Conservation (phyloP, 2,797 vertebrate species). For the Lycodopsis pacificus region DNA sequence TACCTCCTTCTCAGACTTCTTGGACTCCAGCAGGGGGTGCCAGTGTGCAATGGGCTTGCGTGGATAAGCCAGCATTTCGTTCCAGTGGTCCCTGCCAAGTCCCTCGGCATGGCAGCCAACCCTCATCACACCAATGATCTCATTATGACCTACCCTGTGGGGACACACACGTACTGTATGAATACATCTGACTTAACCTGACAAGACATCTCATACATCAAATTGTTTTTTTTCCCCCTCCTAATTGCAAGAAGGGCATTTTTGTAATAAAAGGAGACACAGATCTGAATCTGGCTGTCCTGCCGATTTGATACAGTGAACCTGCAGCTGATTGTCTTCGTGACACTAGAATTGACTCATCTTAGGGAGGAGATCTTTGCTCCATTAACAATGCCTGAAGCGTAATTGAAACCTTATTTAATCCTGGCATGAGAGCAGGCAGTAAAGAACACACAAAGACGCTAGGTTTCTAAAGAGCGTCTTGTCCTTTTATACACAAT, state of each 20-base stretch:
- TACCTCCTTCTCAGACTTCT: conserved; percentile 98
- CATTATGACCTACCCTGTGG: conserved; percentile 96
- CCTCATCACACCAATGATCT: conserved; percentile 96
- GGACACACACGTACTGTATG: conserved; percentile 15
- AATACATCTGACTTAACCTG: conserved; percentile 51
- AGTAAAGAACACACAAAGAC: conserved; percentile 7
- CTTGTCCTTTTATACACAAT: conserved; percentile 18
- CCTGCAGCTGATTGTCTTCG: conserved; percentile 16
- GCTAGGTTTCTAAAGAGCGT: not conserved
- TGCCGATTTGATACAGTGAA: not conserved
- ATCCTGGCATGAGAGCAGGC: not conserved
- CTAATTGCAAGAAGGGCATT: conserved; percentile 36
- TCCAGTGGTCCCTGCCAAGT: conserved; percentile 98
- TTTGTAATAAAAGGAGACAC: conserved; percentile 50
- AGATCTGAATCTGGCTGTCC: conserved; percentile 28
- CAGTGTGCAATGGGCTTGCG: conserved; percentile 99
- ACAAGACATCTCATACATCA: conserved; percentile 43
- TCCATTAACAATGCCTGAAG: conserved; percentile 36
- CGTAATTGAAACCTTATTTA: conserved; percentile 28
- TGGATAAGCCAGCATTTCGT: conserved; percentile 97
- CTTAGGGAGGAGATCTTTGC: conserved; percentile 30
- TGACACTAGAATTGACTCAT: conserved; percentile 47
- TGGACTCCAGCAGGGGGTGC: conserved; percentile 96
- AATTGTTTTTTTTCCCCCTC: conserved; percentile 2
- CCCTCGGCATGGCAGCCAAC: conserved; percentile 92